Evolutionary conservation across 2,888 invertebrate species (phyloP).

Genomic region (Eupelmus urozonus): DNA sequence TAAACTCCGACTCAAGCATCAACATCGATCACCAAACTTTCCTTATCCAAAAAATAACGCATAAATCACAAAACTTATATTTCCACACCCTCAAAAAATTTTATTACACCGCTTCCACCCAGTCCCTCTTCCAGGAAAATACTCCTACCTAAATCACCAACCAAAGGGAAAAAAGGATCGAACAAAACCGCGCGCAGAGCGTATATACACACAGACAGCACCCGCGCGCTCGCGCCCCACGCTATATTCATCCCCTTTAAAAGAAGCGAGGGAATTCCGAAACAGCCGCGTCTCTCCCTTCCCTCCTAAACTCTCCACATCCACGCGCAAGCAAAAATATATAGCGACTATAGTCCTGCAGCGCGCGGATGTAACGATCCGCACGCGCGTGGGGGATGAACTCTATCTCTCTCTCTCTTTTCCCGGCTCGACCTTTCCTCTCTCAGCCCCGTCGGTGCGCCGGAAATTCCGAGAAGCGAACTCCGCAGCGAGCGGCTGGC

Average conservation of each 20-base stretch:
- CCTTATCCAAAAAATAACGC: no score
- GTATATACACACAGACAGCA: no score
- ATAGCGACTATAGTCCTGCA: not conserved
- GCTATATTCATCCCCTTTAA: conserved; percentile 34
- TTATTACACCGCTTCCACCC: no score
- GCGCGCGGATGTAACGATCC: conserved; percentile 27
- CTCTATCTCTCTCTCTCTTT: conserved; percentile 2
- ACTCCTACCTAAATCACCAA: no score
- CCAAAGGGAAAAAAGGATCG: no score
- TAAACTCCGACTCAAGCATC: no score
- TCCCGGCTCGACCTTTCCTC: not conserved
- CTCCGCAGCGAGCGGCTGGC: conserved; percentile 33
- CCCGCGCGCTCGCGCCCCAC: not conserved
- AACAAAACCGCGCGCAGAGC: no score
- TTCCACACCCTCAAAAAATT: no score
- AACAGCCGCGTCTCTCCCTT: not conserved
- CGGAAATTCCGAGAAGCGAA: conserved; percentile 40
- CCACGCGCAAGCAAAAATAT: not conserved
- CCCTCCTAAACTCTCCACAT: not conserved
- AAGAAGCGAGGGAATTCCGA: conserved; percentile 29
- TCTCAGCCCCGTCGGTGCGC: not conserved
- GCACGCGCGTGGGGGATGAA: conserved; percentile 32
- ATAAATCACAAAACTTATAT: no score
- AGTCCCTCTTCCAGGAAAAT: no score
- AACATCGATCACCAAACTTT: no score